Evolutionary conservation across 1,140 invertebrate genomes (phyloP), one percentile per base, ranked within the genome.

Genomic region (Potamilus streckersoni): DNA sequence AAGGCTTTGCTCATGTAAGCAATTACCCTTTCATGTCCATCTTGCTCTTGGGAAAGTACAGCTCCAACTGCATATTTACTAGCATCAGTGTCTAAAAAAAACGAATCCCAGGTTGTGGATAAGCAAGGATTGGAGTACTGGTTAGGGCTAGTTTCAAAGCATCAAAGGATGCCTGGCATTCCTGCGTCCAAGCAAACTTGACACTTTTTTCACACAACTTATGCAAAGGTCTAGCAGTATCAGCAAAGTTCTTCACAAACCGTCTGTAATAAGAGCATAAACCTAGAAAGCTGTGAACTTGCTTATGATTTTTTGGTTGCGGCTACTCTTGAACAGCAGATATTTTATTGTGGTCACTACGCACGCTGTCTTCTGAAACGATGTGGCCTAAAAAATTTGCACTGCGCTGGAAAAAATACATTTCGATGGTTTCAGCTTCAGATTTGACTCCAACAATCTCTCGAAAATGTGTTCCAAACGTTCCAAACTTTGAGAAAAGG

Each of bases 351-450:
- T 31, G 38, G 38, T 8, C 78, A 69, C 2, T 74, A 31, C 2
- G 27, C 27, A 27, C 27, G 27, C 2, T 2, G 2, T 27, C 27
- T 27, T 27, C 27, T 2, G 27, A 27, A 27, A 2, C 27, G 27
- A 27, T 27, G 27, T 27, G 27, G 27, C 27, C 1, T 2, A 27
- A 2, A 63, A 78, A 83, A 1, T 55, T 31, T 8, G 82, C 63
- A 20, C 62, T 20, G 20, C 49, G 78, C 60, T 86, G 77, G 49
- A 85, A 73, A 78, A 68, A 4, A n/a, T n/a, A n/a, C n/a, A 17
- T 0, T 27, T 75, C 6, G 65, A 67, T 20, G 79, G 68, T 67
- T 80, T 80, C 4, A 74, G 31, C 23, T 80, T 80, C 12, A 78
- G 55, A 12, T n/a, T 68, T 38, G 76, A 67, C 58, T 74, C 27